A percentile compares a stretch with the other conserved stretches of the same genome.
These are phyloP conservation scores for Scaeva pyrastri DNA, from an alignment of 2,888 invertebrate species.

Conservation along the genomic window DNA sequence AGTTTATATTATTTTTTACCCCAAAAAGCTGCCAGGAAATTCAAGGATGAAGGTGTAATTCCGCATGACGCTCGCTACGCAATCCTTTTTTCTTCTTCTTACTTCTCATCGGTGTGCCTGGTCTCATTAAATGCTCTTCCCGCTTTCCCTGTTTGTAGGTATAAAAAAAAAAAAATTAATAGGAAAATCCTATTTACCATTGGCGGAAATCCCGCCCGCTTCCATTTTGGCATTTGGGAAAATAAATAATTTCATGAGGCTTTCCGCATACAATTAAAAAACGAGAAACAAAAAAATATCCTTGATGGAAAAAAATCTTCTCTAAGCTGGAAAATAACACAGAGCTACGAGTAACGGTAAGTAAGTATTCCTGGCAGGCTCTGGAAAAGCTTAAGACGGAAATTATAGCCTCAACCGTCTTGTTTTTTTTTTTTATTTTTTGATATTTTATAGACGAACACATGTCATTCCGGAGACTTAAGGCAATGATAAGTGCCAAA, in stretches of 20 bases:
- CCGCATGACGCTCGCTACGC: constrained; percentile 5
- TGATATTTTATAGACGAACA: constrained; percentile 29
- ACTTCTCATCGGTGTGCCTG: constrained; percentile 25
- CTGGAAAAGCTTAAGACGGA: constrained; percentile 40
- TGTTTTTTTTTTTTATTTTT: constrained; percentile 24
- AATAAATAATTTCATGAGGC: constrained; percentile 20
- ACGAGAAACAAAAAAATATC: constrained; percentile 5
- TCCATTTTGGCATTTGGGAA: constrained; percentile 1
- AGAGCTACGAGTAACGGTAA: background rate
- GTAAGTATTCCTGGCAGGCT: no score
- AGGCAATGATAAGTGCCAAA: constrained; percentile 58
- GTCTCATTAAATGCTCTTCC: constrained; percentile 54
- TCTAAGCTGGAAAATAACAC: background rate
- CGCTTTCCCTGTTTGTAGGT: background rate
- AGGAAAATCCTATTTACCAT: constrained; percentile 71
- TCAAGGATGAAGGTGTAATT: constrained; percentile 41
- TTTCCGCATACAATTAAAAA: constrained; percentile 57
- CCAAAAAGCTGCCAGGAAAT: background rate
- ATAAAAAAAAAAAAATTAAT: constrained; percentile 68
- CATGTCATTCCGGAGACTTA: constrained; percentile 55
- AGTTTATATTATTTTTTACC: constrained; percentile 39
- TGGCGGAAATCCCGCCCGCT: constrained; percentile 57
- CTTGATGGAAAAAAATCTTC: constrained; percentile 1
- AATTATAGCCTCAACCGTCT: constrained; percentile 42
- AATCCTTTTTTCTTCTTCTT: constrained; percentile 71